These are phyloP conservation scores for Falco columbarius DNA, from an alignment of 2,797 vertebrate genomes.

Conservation along the genomic window DNA sequence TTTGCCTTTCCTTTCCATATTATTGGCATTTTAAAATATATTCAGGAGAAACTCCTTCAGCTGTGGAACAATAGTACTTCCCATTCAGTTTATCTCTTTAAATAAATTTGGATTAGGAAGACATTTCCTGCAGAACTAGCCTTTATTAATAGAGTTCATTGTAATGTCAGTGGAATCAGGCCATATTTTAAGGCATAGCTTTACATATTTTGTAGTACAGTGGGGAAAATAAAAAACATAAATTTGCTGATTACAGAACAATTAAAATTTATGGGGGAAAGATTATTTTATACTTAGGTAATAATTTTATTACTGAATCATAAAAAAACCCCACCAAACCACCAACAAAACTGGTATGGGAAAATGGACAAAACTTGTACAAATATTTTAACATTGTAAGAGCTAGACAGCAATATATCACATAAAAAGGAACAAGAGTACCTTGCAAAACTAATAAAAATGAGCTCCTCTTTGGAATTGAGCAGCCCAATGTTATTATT, in stretches of 20 bases:
- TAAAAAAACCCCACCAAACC: background rate
- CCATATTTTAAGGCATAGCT: background rate
- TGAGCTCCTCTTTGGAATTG: background rate
- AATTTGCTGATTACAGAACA: background rate
- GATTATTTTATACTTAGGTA: background rate
- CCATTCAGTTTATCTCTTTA: background rate
- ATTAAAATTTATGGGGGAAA: background rate
- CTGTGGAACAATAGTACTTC: background rate
- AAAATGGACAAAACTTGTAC: background rate
- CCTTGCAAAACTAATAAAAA: background rate
- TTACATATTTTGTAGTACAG: background rate
- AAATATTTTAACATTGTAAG: background rate
- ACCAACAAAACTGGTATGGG: background rate
- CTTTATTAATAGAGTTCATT: background rate
- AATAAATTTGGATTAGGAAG: background rate
- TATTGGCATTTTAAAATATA: background rate
- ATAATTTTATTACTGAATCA: background rate
- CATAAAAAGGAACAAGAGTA: background rate
- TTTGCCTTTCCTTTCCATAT: background rate
- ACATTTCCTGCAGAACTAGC: background rate
- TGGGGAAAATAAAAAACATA: background rate
- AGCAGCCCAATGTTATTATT: background rate
- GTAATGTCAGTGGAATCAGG: background rate
- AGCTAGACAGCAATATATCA: background rate
- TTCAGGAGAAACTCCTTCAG: background rate